These are phyloP conservation scores for Pristiophorus japonicus DNA, from an alignment of 2,113 vertebrate species.

Conservation along the genomic window DNA sequence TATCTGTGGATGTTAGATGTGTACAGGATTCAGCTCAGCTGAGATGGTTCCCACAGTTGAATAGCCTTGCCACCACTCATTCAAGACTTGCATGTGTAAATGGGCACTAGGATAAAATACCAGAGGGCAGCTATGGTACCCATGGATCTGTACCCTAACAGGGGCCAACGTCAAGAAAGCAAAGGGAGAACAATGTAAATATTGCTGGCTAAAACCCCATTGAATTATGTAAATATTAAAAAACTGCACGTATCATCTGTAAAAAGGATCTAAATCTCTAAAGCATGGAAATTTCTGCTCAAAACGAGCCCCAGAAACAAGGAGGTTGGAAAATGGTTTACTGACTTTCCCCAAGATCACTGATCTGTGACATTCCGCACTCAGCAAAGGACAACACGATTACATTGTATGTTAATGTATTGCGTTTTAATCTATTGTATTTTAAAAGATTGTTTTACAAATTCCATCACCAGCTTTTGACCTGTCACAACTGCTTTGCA, in stretches of 20 bases:
- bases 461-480: background rate
- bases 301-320: no score
- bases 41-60: background rate
- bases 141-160: background rate
- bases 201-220: no score
- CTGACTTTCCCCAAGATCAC: background rate
- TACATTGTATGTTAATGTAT: slow-evolving; percentile 16
- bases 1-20: background rate
- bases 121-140: background rate
- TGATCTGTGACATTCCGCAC: background rate
- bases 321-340: background rate
- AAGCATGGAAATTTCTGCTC: no score
- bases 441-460: background rate
- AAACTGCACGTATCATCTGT: no score
- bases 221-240: no score
- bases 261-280: no score
- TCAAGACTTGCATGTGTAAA: background rate
- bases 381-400: background rate
- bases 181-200: background rate
- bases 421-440: background rate
- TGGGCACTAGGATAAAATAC: background rate
- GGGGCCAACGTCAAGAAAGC: background rate
- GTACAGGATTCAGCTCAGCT: background rate
- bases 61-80: background rate
- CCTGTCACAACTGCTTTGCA: background rate